These are phyloP conservation scores for Carassius carassius DNA, from an alignment of 2,113 vertebrate species.

Conservation along the genomic window DNA sequence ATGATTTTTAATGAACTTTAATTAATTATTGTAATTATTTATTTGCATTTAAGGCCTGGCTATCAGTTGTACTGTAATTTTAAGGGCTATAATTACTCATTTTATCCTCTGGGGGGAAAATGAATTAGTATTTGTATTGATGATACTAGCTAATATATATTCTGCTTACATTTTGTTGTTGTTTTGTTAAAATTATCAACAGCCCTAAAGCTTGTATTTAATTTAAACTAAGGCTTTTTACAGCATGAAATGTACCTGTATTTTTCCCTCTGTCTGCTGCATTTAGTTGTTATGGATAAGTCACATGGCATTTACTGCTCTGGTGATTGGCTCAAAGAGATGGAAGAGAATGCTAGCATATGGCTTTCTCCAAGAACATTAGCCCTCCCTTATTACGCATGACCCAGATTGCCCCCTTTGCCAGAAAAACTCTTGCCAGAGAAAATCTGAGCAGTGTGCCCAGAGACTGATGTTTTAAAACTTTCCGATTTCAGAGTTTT, in stretches of 20 bases:
- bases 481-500: conserved; percentile 23
- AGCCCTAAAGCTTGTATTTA: too few relatives aligned
- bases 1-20: background rate
- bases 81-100: too few relatives aligned
- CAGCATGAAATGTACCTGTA: background rate
- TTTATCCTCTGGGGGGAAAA: too few relatives aligned
- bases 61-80: background rate
- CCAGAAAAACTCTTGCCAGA: background rate
- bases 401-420: background rate
- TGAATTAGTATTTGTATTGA: too few relatives aligned
- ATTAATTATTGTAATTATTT: background rate
- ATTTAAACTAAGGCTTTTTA: too few relatives aligned
- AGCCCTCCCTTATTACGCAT: background rate
- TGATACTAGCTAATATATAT: too few relatives aligned
- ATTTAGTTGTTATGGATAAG: background rate
- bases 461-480: conserved; percentile 17
- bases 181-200: too few relatives aligned
- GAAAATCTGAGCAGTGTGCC: background rate
- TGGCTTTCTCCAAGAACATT: background rate
- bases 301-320: background rate
- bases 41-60: background rate
- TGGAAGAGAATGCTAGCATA: background rate
- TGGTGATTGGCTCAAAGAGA: background rate
- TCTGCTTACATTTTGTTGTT: too few relatives aligned
- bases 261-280: background rate